These are phyloP conservation scores for Heterodera filipjevi DNA, from an alignment of 2,888 invertebrate genomes.

Conservation along the genomic window DNA sequence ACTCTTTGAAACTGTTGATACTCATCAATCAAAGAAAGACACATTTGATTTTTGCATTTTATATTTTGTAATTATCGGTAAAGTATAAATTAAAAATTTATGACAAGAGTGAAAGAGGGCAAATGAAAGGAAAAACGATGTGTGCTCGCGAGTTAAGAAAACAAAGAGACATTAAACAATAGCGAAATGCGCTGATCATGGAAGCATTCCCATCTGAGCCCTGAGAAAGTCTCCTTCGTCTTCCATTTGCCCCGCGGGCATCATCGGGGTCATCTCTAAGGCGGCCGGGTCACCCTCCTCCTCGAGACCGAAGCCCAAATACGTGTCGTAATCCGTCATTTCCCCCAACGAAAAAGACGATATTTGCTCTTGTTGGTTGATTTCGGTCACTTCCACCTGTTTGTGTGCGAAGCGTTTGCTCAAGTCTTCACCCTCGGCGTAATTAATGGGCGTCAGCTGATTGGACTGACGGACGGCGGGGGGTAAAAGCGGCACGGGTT, in stretches of 20 bases:
- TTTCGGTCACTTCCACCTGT: neutral
- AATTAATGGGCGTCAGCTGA: constrained; percentile 22
- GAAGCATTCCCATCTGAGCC: neutral
- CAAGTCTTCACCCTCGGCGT: constrained; percentile 7
- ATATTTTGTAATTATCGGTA: neutral
- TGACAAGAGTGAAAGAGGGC: neutral
- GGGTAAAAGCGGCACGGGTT: neutral
- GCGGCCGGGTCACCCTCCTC: neutral
- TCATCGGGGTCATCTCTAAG: neutral
- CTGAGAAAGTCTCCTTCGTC: neutral
- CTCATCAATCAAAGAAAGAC: neutral
- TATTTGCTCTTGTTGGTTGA: neutral
- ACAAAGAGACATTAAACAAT: too few species aligned
- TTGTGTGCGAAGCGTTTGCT: neutral
- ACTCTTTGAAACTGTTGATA: neutral
- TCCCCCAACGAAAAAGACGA: neutral
- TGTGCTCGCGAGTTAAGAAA: too few species aligned
- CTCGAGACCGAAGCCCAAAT: neutral
- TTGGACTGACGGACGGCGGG: neutral
- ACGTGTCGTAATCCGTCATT: neutral
- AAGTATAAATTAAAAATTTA: neutral
- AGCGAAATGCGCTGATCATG: neutral
- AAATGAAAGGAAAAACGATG: neutral
- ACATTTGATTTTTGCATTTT: neutral
- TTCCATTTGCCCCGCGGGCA: neutral